Base-by-base conservation (phyloP, 2,113 vertebrate species). In the Albula goreensis region DNA sequence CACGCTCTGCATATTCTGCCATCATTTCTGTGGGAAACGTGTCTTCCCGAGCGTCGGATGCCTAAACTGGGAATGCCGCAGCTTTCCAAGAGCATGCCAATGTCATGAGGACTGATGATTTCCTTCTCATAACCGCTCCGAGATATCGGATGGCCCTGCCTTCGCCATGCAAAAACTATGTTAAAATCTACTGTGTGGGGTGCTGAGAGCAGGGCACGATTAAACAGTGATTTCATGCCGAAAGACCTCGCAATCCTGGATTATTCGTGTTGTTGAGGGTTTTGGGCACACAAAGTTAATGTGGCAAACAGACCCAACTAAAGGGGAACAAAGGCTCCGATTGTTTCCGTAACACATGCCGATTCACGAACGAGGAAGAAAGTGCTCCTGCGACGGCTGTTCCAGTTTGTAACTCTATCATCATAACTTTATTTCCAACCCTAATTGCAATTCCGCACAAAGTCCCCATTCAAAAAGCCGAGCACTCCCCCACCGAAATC, bases 351-450 rank as follows among this genome's bases (percentile, higher is more conserved):
- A 7, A 11, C 80, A 22, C 22, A 50, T 7, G 8, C 80, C 3
- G 80, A 79, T 13, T 79, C 78, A 48, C 48, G 15, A 25, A 57
- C 22, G 48, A 12, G n/a, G 78, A 22, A 56, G 82, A 79, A 79
- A 66, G 56, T 6, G n/a, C 83, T 50, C 56, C 22, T 52, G 49
- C 56, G 9, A 53, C 53, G 6, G 3, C 49, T 52, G 48, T 66
- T 22, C 51, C 57, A 50, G 50, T 77, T 57, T 81, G 17, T 51
- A 82, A 88, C 85, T 85, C 78, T 82, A 89, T 90, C 87, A 84
- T 86, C 70, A 83, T 88, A 81, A 91, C 80, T 89, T 78, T 78
- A 86, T 89, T 83, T 87, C 22, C 83, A 82, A 86, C 80, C 31
- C 81, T 50, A 52, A 78, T 63, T 80, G 52, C 82, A 85, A 52